Evolutionary conservation across 2,113 vertebrate genomes (phyloP).

Genomic region (Rhipidura dahli): DNA sequence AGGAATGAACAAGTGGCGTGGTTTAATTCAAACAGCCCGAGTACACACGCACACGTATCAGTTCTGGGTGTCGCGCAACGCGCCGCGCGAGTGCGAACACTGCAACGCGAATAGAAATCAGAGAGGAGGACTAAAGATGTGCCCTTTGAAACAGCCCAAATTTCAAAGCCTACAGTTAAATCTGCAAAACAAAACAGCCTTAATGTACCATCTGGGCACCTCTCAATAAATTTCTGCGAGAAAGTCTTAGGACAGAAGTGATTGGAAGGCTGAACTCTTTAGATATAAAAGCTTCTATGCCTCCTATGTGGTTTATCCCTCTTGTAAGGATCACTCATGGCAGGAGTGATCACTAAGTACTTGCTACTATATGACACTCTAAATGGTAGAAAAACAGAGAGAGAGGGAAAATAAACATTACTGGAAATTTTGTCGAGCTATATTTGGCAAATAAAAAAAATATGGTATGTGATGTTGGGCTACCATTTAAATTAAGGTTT

Average conservation of each 20-base stretch:
- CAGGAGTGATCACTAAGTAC: not conserved
- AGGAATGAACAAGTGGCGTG: not conserved
- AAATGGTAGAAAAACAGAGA: not conserved
- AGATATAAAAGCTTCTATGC: not conserved
- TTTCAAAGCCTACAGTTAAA: not conserved
- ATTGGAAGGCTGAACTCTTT: not conserved
- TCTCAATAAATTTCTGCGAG: not conserved
- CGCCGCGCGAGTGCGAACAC: not conserved
- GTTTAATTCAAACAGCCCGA: conserved; percentile 31
- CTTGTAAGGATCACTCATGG: not conserved
- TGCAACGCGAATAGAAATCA: not conserved
- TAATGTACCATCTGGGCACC: not conserved
- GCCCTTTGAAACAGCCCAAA: not conserved
- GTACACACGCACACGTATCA: not conserved
- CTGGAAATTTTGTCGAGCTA: accelerated
- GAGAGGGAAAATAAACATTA: not conserved
- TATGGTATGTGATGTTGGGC: not conserved
- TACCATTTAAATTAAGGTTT: not conserved
- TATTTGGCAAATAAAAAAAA: not conserved
- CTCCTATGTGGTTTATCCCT: not conserved
- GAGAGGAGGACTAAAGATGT: not conserved
- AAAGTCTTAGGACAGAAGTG: not conserved
- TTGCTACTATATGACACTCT: not conserved
- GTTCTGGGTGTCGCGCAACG: not conserved
- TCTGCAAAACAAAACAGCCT: not conserved